phyloP scores from a whole-genome alignment of 2,888 invertebrate species.

The Myathropa florea region DNA sequence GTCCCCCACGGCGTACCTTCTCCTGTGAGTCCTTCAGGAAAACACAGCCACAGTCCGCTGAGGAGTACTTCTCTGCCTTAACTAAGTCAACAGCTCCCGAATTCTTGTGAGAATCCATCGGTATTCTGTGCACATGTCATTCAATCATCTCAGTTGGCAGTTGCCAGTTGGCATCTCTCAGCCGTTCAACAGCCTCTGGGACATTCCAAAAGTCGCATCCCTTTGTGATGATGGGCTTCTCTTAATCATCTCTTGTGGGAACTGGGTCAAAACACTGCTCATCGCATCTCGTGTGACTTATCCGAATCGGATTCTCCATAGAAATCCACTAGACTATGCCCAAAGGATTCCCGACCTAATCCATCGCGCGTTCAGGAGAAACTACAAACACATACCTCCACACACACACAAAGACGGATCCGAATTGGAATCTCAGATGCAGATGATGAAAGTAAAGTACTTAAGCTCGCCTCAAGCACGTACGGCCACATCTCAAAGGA shows the following conservation, averaged over 20 bases:
- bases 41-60: no score
- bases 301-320: background rate
- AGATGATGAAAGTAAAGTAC: background rate
- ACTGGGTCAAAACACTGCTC: background rate
- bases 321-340: background rate
- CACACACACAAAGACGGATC: background rate
- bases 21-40: no score
- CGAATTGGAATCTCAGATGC: background rate
- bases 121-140: no score
- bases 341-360: background rate
- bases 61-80: no score
- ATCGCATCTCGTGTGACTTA: background rate
- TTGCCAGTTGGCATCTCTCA: no score
- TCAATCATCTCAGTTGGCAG: no score
- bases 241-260: background rate
- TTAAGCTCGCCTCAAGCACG: conserved; percentile 40
- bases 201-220: no score
- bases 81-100: no score
- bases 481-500: background rate
- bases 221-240: background rate
- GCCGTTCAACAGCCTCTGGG: background rate
- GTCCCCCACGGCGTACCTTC: no score
- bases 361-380: background rate
- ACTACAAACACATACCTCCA: no score
- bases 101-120: no score